Evolutionary conservation across 2,888 invertebrate genomes (phyloP).

Genomic region (Caenorhabditis drosophilae): DNA sequence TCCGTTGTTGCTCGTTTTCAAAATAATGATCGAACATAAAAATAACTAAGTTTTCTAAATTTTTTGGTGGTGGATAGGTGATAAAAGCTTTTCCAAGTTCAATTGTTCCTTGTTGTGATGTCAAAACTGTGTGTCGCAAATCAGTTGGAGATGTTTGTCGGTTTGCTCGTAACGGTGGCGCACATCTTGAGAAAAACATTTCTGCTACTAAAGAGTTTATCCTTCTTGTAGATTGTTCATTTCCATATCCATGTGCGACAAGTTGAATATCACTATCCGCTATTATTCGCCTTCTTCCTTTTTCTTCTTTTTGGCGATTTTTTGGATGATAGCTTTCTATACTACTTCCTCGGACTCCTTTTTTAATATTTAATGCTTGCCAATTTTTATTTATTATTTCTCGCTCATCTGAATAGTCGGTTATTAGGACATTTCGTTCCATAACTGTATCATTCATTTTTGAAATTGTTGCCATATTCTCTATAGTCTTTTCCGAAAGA

Average conservation of each 20-base stretch:
- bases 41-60: conserved; percentile 9
- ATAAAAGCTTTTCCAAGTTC: conserved; percentile 3
- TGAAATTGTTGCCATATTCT: conserved; percentile 1
- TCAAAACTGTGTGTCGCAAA: conserved; percentile 11
- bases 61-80: neutral
- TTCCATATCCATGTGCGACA: conserved; percentile 7
- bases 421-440: neutral
- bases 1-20: conserved; percentile 4
- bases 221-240: neutral
- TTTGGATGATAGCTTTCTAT: neutral
- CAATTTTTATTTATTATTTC: conserved; percentile 4
- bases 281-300: neutral
- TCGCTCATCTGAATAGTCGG: neutral
- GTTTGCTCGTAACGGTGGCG: conserved; percentile 12
- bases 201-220: neutral
- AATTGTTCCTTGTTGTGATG: conserved; percentile 10
- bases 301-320: neutral
- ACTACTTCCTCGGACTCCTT: neutral
- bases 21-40: conserved; percentile 7
- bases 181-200: conserved; percentile 2
- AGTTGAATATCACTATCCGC: conserved; percentile 2
- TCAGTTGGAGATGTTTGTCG: neutral
- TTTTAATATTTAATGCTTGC: conserved; percentile 1
- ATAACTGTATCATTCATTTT: neutral
- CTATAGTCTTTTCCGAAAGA: neutral